Evolutionary conservation across 2,113 vertebrate genomes (phyloP).

Genomic region (Labeo rohita): DNA sequence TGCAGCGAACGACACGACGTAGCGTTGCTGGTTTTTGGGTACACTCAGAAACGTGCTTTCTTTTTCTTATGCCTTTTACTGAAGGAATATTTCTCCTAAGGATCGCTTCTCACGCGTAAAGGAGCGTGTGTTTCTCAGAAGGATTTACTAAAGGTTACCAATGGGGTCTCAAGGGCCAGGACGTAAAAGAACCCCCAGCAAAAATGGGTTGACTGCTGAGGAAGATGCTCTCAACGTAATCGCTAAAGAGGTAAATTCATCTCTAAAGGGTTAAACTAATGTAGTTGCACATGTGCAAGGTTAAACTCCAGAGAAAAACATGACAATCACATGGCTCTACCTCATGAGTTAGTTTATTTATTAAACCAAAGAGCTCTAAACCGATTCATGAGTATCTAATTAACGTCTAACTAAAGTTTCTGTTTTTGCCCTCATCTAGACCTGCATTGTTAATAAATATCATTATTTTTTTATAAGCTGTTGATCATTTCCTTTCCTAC

Average conservation of each 20-base stretch:
- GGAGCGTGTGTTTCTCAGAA: background rate
- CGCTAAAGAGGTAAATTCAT: conserved; percentile 85
- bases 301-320: background rate
- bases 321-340: conserved; percentile 7
- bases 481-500: conserved; percentile 33
- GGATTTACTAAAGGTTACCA: conserved; percentile 25
- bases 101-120: background rate
- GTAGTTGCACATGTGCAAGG: background rate
- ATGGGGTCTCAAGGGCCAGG: conserved; percentile 92
- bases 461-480: background rate
- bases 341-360: background rate
- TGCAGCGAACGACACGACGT: conserved; percentile 23
- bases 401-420: background rate
- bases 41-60: background rate
- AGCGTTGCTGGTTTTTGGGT: background rate
- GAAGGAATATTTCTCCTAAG: conserved; percentile 15
- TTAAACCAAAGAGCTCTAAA: background rate
- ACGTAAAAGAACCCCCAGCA: conserved; percentile 85
- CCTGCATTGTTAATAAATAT: background rate
- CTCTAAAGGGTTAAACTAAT: background rate
- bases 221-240: conserved; percentile 91
- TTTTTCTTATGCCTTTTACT: conserved; percentile 22
- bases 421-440: background rate
- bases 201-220: conserved; percentile 86
- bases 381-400: background rate